These are phyloP conservation scores for Lepidurus packardi DNA, from an alignment of 1,140 invertebrate genomes.

Conservation along the genomic window DNA sequence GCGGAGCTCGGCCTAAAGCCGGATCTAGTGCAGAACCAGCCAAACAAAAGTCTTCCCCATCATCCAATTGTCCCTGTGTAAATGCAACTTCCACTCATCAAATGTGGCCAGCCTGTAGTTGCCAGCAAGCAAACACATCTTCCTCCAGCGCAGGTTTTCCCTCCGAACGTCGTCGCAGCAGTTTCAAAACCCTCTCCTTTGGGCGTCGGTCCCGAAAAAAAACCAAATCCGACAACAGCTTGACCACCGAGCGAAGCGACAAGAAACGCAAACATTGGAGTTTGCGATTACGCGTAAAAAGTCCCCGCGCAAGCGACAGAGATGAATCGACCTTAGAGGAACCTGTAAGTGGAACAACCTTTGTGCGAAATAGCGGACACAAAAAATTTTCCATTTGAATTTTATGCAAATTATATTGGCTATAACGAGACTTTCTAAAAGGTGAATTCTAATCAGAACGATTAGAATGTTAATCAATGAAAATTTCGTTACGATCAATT, in stretches of 20 bases:
- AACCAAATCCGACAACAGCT: neutral
- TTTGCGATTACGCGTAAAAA: conserved; percentile 11
- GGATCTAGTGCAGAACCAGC: neutral
- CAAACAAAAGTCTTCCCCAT: neutral
- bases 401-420: too few relatives aligned
- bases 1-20: neutral
- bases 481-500: too few relatives aligned
- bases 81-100: neutral
- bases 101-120: neutral
- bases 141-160: neutral
- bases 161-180: neutral
- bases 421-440: too few relatives aligned
- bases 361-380: too few relatives aligned
- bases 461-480: too few relatives aligned
- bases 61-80: neutral
- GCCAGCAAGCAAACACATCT: neutral
- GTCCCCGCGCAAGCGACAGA: neutral
- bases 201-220: neutral
- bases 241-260: neutral
- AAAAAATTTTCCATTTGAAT: too few relatives aligned
- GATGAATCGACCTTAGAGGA: neutral
- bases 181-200: neutral
- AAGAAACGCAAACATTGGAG: conserved; percentile 10
- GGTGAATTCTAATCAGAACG: too few relatives aligned
- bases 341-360: neutral